A percentile compares a stretch with the other conserved stretches of the same genome.
These are phyloP conservation scores for Thecophora atra DNA, from an alignment of 2,888 invertebrate genomes.

Conservation along the genomic window DNA sequence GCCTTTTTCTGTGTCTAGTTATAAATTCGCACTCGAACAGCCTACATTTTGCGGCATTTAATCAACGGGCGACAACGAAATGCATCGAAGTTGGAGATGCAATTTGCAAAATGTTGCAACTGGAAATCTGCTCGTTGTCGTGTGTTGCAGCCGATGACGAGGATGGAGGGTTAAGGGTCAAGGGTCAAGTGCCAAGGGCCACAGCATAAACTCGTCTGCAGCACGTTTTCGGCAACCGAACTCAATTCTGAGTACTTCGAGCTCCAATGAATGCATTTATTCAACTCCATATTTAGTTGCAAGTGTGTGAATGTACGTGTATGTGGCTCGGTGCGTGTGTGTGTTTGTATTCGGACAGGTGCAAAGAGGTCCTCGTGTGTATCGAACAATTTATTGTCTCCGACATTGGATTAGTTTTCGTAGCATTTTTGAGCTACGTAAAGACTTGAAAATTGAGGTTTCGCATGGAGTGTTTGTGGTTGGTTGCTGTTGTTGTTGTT, in stretches of 20 bases:
- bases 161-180: background rate
- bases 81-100: conserved; percentile 29
- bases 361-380: conserved; percentile 15
- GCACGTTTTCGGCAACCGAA: conserved; percentile 37
- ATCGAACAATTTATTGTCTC: conserved; percentile 40
- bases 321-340: background rate
- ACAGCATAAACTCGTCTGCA: conserved; percentile 22
- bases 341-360: background rate
- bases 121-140: conserved; percentile 24
- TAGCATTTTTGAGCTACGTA: conserved; percentile 35
- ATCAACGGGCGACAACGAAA: conserved; percentile 2
- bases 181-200: background rate
- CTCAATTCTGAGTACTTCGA: conserved; percentile 28
- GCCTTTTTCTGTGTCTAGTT: too few species aligned
- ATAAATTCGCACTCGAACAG: background rate
- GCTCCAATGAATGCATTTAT: conserved; percentile 34
- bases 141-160: conserved; percentile 27
- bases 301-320: background rate
- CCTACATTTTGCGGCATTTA: conserved; percentile 8
- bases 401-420: conserved; percentile 37
- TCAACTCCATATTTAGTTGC: conserved; percentile 18
- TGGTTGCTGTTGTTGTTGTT: background rate
- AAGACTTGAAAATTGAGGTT: conserved; percentile 41
- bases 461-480: conserved; percentile 18
- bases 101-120: conserved; percentile 40